Evolutionary conservation across 2,113 vertebrate genomes (phyloP), one percentile per base, ranked within the genome.

Genomic region (Tragelaphus scriptus): DNA sequence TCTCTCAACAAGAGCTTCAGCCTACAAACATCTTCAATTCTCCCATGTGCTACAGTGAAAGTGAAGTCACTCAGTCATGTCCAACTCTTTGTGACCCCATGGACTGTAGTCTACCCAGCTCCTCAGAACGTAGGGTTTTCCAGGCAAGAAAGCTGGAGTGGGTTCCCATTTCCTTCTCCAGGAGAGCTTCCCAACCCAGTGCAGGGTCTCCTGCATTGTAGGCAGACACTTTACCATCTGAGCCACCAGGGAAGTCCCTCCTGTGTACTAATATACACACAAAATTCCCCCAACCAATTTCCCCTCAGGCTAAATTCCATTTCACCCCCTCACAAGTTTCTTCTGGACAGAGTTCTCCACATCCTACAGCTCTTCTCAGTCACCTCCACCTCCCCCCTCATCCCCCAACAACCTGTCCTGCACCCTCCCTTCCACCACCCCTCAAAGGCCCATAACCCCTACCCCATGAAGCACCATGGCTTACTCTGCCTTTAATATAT

Each of bases 401-500:
- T 3, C 19, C 53, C 58, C 63, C n/a, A n/a, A 4, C 23, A 85
- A 68, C 14, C 47, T 77, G 53, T 28, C 91, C 23, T 11, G 58
- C n/a, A 16, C 23, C 32, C 59, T 71, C 12, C 15, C 23, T n/a
- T 55, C 49, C 23, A 68, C 61, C 4, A 32, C 13, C 51, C 36
- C 36, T 80, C 79, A 17, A n/a, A 91, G 3, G 55, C 89, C 13
- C 61, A 28, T 47, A 63, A 3, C n/a, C 49, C 30, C 32, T 77
- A 40, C 26, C 51, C 63, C 40, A 65, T 12, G 49, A 87, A 25
- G 93, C 10, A 4, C 47, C 44, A 49, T 13, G 5, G n/a, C 30
- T n/a, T 55, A 88, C 91, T 85, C 58, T 65, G 23, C 40, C 65
- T 77, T 40, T 55, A 80, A 86, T 17, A 75, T 68, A n/a, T 92